Percentiles rank a stretch among this genome's conserved stretches.
These are phyloP conservation scores for Conistra vaccinii DNA, from an alignment of 2,888 invertebrate species.

Conservation along the genomic window DNA sequence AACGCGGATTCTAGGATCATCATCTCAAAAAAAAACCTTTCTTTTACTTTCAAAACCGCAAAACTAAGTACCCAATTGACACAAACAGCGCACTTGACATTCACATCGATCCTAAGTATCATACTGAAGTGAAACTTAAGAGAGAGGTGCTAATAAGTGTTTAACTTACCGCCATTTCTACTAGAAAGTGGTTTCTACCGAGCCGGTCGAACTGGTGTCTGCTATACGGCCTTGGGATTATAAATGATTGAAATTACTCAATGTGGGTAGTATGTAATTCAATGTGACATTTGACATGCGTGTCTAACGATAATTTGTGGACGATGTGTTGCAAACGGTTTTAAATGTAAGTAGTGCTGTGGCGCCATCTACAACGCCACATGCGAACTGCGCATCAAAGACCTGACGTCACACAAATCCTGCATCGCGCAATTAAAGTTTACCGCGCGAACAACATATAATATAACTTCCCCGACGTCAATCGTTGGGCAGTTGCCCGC, in stretches of 20 bases:
- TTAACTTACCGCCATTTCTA: slow-evolving; percentile 60
- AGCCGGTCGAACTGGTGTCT: slow-evolving; percentile 41
- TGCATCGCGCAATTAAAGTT: too few species aligned
- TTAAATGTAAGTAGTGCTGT: background rate
- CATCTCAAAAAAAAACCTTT: slow-evolving; percentile 7
- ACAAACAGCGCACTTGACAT: slow-evolving; percentile 34
- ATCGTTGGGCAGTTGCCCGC: too few species aligned
- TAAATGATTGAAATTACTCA: slow-evolving; percentile 21
- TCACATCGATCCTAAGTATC: slow-evolving; percentile 45
- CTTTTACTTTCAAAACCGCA: slow-evolving; percentile 28
- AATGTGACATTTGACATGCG: slow-evolving; percentile 39
- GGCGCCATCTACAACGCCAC: too few species aligned
- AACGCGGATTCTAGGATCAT: background rate
- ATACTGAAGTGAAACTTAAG: slow-evolving; percentile 54
- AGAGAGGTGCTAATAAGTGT: slow-evolving; percentile 66
- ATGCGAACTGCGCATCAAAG: too few species aligned
- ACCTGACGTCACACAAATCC: too few species aligned
- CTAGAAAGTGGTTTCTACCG: slow-evolving; percentile 60
- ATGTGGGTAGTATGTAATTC: slow-evolving; percentile 8
- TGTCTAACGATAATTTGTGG: slow-evolving; percentile 3
- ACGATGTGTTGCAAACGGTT: slow-evolving; percentile 8
- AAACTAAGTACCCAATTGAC: slow-evolving; percentile 27
- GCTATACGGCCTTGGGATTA: slow-evolving; percentile 49
- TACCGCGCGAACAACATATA: too few species aligned
- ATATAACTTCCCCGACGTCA: too few species aligned